Base-by-base conservation (phyloP, 2,888 invertebrate species). In the Hyposoter didymator region DNA sequence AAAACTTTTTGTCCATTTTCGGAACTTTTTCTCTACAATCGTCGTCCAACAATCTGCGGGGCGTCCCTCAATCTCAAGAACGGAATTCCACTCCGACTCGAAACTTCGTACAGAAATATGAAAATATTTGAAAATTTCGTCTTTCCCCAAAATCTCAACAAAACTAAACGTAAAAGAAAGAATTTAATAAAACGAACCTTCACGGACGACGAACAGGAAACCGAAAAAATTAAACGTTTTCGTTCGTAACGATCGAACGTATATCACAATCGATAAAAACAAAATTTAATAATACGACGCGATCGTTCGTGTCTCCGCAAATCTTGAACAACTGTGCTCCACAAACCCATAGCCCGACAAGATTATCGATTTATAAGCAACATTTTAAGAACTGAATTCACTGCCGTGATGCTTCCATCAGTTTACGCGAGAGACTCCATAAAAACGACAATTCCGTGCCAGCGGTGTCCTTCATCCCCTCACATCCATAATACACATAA, bases 1-100 rank as follows among this genome's bases (percentile, higher is more conserved):
- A 81, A 75, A 55, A 64, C 74, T 83, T 75, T 84, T 82, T 69
- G 28, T 28, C 59, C 5, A 47, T 70, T 69, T 70, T 49, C 14
- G 14, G 14, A 2, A 55, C n/a, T 47, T 70, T 70, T 70, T 67
- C 47, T 49, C n/a, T 10, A 32, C 10, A 35, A 70, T 52, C 70
- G 1, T 28, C 49, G 35, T 35, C 49, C 49, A 52, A n/a, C 43
- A 12, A n/a, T 52, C 70, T 70, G 35, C 39, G 7, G n/a, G 10
- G 19, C 35, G n/a, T 32, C 35, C 32, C 14, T 32, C 49, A 70
- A 49, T 70, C 49, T 32, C 32, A 49, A 35, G 19, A 32, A n/a
- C 70, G 32, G 12, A 52, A 70, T 52, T 70, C 12, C 22, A 28
- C 14, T 47, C 45, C 14, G 14, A 4, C 28, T 28, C 28, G 28